Evolutionary conservation across 2,888 invertebrate species (phyloP), one percentile per base, ranked within the genome.

Genomic region (Oeneis ivallda): DNA sequence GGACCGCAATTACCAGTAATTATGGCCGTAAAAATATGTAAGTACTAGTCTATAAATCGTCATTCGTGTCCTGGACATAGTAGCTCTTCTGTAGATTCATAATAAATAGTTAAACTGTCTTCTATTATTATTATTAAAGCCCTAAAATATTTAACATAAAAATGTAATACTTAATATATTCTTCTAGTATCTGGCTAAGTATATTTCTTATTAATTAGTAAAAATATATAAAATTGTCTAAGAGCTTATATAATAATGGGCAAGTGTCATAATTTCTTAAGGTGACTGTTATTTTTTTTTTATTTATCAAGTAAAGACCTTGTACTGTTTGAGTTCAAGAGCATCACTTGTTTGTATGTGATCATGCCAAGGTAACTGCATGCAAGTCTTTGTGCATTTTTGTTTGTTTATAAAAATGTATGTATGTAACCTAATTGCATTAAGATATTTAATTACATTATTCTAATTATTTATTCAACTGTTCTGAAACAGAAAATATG

Each of bases 1-100:
- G 47, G 52, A 50, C 34, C 57, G 37, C 15, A 34, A 17, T 11
- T 49, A 66, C 47, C 15, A 49, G 62, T 50, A 52, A 62, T 50
- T 41, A 71, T 71, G 71, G 67, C 71, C 37, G 58, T 66, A 50
- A 71, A 63, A 41, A 61, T 58, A 63, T 71, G 71, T 71, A 57
- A 70, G 70, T 71, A 70, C 39, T 13, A 7, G 45, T 34, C 37
- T 37, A 41, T 41, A 26, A 41, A 10, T 39, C 37, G 17, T 7
- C n/a, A 52, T 52, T 32, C 8, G 19, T 19, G 5, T 15, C 32
- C 26, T 37, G 6, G 37, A 17, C 15, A 17, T 17, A 0, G n/a
- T 37, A 54, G 50, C 17, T 47, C 50, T 7, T 13, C 37, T 37
- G 15, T 54, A 37, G 11, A 54, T 54, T 5, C 17, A 3, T 54